Percentiles rank a stretch among this genome's conserved stretches.
Evolutionary conservation across 1,140 invertebrate species (phyloP).

Genomic region (Bombus haemorrhoidalis): DNA sequence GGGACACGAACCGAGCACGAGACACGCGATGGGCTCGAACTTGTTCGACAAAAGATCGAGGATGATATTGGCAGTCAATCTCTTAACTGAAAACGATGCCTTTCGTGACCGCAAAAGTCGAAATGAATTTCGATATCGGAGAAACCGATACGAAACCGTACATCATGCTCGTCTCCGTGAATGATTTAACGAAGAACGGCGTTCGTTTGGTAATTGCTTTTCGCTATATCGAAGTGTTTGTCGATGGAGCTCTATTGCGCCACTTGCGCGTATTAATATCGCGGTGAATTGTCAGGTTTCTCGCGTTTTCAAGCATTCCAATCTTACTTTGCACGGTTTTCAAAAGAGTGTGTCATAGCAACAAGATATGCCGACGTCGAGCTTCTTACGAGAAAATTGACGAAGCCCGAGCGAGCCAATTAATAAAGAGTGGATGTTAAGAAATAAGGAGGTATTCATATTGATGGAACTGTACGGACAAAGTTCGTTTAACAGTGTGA

Average conservation of each 20-base stretch:
- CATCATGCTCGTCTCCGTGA: not conserved
- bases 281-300: too few species aligned
- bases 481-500: not conserved
- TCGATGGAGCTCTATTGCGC: too few species aligned
- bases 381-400: not conserved
- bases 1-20: not conserved
- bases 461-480: not conserved
- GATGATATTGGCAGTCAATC: not conserved
- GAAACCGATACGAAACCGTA: too few species aligned
- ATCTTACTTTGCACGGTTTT: too few species aligned
- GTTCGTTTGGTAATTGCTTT: too few species aligned
- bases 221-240: too few species aligned
- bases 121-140: not conserved
- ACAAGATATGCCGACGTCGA: not conserved
- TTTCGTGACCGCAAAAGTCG: not conserved
- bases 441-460: not conserved
- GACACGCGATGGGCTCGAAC: conserved; percentile 6
- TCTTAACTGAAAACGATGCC: not conserved
- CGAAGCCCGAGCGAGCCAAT: not conserved
- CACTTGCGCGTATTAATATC: too few species aligned
- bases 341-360: too few species aligned
- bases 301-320: too few species aligned
- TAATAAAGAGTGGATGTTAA: not conserved
- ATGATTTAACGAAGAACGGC: not conserved
- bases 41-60: not conserved